Base-by-base conservation (phyloP, 2,888 invertebrate species). In the Onchidella celtica region DNA sequence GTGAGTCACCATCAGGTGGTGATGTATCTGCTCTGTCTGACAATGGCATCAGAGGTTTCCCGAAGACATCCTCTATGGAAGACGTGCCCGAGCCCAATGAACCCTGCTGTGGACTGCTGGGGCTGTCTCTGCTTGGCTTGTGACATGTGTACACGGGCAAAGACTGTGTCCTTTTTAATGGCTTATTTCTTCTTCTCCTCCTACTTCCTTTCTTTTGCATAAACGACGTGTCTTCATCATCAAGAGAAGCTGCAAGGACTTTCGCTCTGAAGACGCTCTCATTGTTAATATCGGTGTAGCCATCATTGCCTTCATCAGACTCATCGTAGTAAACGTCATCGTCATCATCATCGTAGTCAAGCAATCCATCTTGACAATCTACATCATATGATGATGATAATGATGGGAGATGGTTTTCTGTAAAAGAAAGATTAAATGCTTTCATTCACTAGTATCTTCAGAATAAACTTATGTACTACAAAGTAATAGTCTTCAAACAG, bases 191-290 rank as follows among this genome's bases (percentile, higher is more conserved):
- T 2, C 34, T 11, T 38, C 21, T 63, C 29, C 29, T 74, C 21
- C 21, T 32, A n/a, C 40, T 32, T 27, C 36, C 34, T 55, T 78
- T 78, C 11, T n/a, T 29, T 36, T 32, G 32, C 72, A 72, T 65
- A 24, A 72, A 65, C 32, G 79, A 65, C 32, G 79, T 79, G 34
- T 79, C 79, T n/a, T 79, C 79, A 24, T 79, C 72, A 36, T 79
- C 79, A 29, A 79, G 65, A 24, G 79, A 40, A n/a, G 69, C 73
- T 6, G 72, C 65, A 14, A 79, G 65, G 2, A 79, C 69, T 47
- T 34, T 72, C 4, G 72, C 72, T 27, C 79, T 61, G 72, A 79
- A 79, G 34, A 79, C 38, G 65, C 65, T 72, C 9, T 76, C 81
- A 47, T 70, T 70, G 40, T 76, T 57, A 2, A 63, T 63, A 27